A percentile compares a stretch with the other conserved stretches of the same genome.
Conservation (phyloP, 2,888 invertebrate genomes). For the Stenodera caucasica region DNA sequence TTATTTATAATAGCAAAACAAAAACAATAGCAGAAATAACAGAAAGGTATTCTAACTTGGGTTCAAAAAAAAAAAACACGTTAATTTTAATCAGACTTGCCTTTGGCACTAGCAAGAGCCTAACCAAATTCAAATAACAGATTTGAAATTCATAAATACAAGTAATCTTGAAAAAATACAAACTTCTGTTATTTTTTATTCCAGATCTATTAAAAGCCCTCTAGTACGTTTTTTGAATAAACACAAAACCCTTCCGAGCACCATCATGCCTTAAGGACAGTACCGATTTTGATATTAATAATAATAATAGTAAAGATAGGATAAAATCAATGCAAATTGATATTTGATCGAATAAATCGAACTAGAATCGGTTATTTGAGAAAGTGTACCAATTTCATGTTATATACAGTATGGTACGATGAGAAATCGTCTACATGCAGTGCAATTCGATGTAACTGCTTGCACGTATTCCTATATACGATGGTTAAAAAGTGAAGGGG, state of each 20-base stretch:
- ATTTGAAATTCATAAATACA: too few relatives aligned
- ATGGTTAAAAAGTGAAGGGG: constrained; percentile 25
- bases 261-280: too few relatives aligned
- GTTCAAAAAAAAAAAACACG: too few relatives aligned
- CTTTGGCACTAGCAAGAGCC: not conserved
- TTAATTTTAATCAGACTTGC: not conserved
- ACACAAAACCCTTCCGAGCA: too few relatives aligned
- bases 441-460: constrained; percentile 34
- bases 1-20: not conserved
- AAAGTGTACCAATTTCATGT: constrained; percentile 25
- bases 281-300: too few relatives aligned
- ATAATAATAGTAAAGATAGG: too few relatives aligned
- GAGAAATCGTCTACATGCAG: constrained; percentile 35
- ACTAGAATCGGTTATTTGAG: constrained; percentile 23
- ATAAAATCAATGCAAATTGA: constrained; percentile 30
- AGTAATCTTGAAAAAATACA: too few relatives aligned
- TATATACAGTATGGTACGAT: constrained; percentile 27
- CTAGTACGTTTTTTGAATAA: too few relatives aligned
- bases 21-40: not conserved
- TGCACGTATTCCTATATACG: constrained; percentile 39
- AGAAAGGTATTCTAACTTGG: not conserved
- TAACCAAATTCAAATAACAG: not conserved
- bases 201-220: too few relatives aligned
- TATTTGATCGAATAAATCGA: constrained; percentile 18
- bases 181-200: too few relatives aligned